Percentiles rank a stretch among this genome's conserved stretches.
These are phyloP conservation scores for Dromiciops gliroides DNA, from an alignment of 2,113 vertebrate species.

Conservation along the genomic window DNA sequence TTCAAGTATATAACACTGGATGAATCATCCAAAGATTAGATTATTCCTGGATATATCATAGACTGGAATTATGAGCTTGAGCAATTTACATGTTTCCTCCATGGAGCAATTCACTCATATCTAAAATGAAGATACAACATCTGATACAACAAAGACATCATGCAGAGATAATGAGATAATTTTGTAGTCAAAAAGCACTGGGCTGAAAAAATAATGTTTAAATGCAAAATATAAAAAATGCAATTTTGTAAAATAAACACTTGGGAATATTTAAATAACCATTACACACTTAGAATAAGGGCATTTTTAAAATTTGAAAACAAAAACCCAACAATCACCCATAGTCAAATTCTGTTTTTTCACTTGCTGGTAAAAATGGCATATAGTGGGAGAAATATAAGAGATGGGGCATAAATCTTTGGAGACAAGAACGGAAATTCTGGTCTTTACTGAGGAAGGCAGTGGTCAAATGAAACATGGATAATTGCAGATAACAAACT, in stretches of 20 bases:
- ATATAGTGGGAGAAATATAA: not conserved
- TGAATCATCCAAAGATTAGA: not conserved
- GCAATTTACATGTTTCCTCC: not conserved
- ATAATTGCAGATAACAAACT: not conserved
- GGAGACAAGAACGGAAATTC: not conserved
- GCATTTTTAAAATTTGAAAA: not conserved
- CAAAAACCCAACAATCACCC: too few species aligned
- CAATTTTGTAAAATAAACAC: conserved; percentile 39
- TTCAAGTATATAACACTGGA: not conserved
- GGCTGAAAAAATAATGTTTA: conserved; percentile 39
- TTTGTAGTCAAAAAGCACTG: conserved; percentile 17
- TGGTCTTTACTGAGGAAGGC: not conserved
- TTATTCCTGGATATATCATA: not conserved
- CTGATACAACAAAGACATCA: conserved; percentile 8
- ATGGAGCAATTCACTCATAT: not conserved
- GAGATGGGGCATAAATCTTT: not conserved
- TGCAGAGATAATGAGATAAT: conserved; percentile 2
- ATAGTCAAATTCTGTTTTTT: conserved; percentile 6
- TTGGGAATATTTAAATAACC: conserved; percentile 24
- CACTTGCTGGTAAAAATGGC: conserved; percentile 35
- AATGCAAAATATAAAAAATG: conserved; percentile 40
- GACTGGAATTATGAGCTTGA: not conserved
- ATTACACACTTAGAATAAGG: not conserved
- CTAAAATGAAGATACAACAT: not conserved
- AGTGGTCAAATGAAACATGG: not conserved